A percentile compares a stretch with the other conserved stretches of the same genome.
phyloP scores from a whole-genome alignment of 1,140 invertebrate genomes.

The Heliconius congener region DNA sequence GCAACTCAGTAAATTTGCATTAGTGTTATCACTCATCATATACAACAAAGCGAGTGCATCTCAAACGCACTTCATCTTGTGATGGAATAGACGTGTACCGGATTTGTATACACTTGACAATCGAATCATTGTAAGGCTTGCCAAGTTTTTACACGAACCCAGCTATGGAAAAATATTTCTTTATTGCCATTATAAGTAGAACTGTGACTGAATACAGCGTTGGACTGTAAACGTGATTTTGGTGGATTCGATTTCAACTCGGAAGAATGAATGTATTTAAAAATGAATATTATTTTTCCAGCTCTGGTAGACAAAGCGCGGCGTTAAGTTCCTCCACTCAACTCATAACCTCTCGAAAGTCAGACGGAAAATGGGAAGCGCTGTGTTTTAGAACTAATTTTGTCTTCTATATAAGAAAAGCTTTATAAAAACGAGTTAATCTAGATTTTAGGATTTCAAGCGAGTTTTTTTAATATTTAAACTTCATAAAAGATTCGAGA shows the following conservation, averaged over 20 bases:
- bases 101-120: background rate
- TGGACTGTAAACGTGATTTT: background rate
- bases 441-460: too few species aligned
- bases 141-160: background rate
- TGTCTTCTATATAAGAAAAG: too few species aligned
- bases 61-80: background rate
- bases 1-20: slow-evolving; percentile 6
- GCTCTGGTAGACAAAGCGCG: too few species aligned
- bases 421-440: too few species aligned
- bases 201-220: background rate
- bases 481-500: too few species aligned
- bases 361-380: too few species aligned
- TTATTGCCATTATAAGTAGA: background rate
- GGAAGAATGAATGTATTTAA: too few species aligned
- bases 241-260: background rate
- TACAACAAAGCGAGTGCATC: background rate
- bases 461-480: too few species aligned
- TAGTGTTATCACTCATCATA: background rate
- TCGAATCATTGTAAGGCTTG: background rate
- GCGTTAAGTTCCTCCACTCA: too few species aligned
- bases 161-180: background rate
- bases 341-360: too few species aligned
- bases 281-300: too few species aligned
- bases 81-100: slow-evolving; percentile 9
- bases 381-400: too few species aligned